Evolutionary conservation across 2,113 vertebrate genomes (phyloP), one percentile per base, ranked within the genome.

Genomic region (Tichodroma muraria): DNA sequence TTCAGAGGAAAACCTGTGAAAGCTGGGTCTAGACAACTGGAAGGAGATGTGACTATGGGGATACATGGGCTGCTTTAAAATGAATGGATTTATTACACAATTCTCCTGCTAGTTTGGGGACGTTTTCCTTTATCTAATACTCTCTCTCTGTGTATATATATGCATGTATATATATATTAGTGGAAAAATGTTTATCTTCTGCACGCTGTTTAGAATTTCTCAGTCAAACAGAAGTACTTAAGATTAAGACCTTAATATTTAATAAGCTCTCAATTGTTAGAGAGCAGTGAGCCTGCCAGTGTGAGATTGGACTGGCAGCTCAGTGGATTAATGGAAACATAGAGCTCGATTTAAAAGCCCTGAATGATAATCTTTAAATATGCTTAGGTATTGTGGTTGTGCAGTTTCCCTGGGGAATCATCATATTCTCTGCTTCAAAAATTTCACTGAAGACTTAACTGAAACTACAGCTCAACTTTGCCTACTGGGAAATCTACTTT

Each of bases 231-330:
- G 45, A 92, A 88, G 71, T 95, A 83, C 68, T 93, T 89, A 90
- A 91, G 88, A 94, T 96, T 88, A 96, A 97, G 91, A 91, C 88
- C 53, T 96, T 96, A 96, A 94, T 96, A 96, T 96, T 96, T 96
- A 96, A 95, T 95, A 96, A 96, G 91, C 57, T 90, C 70, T 91
- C 91, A 89, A 85, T 94, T 96, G 94, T 94, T 85, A 60, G 80
- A 70, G 31, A 77, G 64, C 4, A 6, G 85, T 27, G 50, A 96
- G 78, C 31, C 70, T 96, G 96, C 73, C 88, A 92, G 15, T 60
- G 80, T 85, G 88, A 89, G 81, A 93, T 64, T 93, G 93, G 91
- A 71, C 69, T 90, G 90, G 95, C 92, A 89, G 80, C 83, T 94
- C 96, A 81, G 89, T 94, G 92, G 91, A 96, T 96, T 96, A 96